These are phyloP conservation scores for Pheosia tremula DNA, from an alignment of 2,888 invertebrate species.

Conservation along the genomic window DNA sequence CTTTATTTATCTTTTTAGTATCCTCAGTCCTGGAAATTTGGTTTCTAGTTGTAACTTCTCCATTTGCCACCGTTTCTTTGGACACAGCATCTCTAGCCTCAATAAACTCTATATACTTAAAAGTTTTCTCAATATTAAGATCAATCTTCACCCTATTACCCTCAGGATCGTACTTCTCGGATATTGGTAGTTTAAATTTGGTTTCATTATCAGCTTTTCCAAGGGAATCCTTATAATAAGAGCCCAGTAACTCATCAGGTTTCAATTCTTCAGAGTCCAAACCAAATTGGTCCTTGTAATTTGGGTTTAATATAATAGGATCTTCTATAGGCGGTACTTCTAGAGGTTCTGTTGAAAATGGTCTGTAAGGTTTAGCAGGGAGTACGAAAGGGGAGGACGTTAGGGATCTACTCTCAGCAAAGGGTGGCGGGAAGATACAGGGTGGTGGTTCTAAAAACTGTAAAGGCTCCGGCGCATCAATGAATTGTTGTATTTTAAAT, in stretches of 20 bases:
- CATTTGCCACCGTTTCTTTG: slow-evolving; percentile 12
- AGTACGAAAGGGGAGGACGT: slow-evolving; percentile 59
- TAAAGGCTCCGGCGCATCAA: slow-evolving; percentile 34
- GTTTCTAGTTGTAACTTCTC: neutral
- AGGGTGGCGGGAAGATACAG: neutral
- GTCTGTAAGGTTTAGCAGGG: slow-evolving; percentile 61
- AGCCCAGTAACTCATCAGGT: slow-evolving; percentile 42
- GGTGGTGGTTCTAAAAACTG: slow-evolving; percentile 5
- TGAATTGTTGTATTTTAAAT: slow-evolving; percentile 55
- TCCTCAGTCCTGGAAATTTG: slow-evolving; percentile 11
- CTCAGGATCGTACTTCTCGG: slow-evolving; percentile 70
- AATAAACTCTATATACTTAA: slow-evolving; percentile 15
- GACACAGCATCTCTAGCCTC: neutral
- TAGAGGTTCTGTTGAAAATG: slow-evolving; percentile 68
- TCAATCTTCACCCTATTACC: slow-evolving; percentile 30
- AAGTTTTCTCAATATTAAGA: slow-evolving; percentile 6
- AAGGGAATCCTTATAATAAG: slow-evolving; percentile 12
- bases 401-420: slow-evolving; percentile 47
- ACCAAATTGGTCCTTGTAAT: slow-evolving; percentile 61
- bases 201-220: slow-evolving; percentile 30
- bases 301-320: slow-evolving; percentile 69
- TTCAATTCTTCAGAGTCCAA: slow-evolving; percentile 39
- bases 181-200: slow-evolving; percentile 68
- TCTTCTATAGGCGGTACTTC: slow-evolving; percentile 66
- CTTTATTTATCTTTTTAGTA: slow-evolving; percentile 13